Conservation (phyloP, 2,113 vertebrate genomes). For the Datnioides undecimradiatus region DNA sequence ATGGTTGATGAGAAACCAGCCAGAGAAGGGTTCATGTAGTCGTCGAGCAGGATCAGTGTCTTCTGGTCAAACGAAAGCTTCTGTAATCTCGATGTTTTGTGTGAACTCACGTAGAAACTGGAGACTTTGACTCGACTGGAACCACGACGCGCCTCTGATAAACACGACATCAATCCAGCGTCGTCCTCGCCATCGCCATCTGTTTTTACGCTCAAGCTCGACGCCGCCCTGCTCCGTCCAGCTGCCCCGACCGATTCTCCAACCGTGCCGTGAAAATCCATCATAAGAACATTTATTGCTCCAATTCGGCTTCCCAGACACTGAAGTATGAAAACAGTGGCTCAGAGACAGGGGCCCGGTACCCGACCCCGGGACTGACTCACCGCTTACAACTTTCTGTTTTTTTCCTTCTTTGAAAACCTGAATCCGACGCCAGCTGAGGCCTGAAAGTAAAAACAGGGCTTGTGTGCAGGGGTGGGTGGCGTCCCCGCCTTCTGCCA, state of each 20-base stretch:
- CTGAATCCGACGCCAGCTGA: constrained; percentile 47
- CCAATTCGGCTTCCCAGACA: constrained; percentile 67
- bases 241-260: constrained; percentile 34
- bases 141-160: constrained; percentile 40
- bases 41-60: neutral
- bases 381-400: neutral
- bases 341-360: constrained; percentile 48
- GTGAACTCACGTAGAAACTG: neutral
- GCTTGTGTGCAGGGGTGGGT: no score
- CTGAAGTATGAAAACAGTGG: constrained; percentile 65
- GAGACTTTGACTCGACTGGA: constrained; percentile 4
- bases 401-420: constrained; percentile 52
- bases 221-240: neutral
- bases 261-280: constrained; percentile 61
- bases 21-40: constrained; percentile 1
- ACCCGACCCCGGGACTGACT: constrained; percentile 39
- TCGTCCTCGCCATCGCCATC: constrained; percentile 54
- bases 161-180: constrained; percentile 25
- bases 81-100: constrained; percentile 10
- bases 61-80: neutral
- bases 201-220: constrained; percentile 62
- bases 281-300: constrained; percentile 61
- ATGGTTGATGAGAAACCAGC: neutral
- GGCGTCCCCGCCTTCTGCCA: constrained; percentile 52
- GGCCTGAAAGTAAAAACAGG: constrained; percentile 16